phyloP scores from a whole-genome alignment of 2,113 vertebrate species.

The Paramormyrops kingsleyae region DNA sequence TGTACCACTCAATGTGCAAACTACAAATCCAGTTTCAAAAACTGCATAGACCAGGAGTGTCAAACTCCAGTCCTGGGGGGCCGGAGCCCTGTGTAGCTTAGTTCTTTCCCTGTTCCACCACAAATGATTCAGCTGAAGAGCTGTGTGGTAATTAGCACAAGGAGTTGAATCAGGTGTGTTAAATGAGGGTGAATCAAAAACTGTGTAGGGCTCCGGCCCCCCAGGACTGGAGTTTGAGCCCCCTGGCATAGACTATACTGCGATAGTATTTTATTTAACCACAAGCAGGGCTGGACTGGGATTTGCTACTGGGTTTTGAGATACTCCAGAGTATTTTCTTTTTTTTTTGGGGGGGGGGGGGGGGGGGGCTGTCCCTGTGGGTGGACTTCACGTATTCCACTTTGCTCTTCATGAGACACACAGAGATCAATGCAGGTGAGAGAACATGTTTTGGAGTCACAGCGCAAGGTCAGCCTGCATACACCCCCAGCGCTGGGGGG shows the following conservation, averaged over 20 bases:
- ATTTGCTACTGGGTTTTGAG: not conserved
- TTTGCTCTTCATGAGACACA: not conserved
- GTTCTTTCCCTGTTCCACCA: too few relatives aligned
- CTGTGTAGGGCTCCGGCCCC: too few relatives aligned
- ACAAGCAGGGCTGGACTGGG: not conserved
- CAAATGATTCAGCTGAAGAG: too few relatives aligned
- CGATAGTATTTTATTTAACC: not conserved
- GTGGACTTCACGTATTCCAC: not conserved
- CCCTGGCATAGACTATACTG: not conserved
- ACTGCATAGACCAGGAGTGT: not conserved
- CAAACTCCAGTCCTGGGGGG: too few relatives aligned
- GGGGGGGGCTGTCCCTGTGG: too few relatives aligned
- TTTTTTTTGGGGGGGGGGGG: too few relatives aligned
- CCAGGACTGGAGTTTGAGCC: too few relatives aligned
- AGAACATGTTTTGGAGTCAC: not conserved
- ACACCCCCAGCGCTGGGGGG: not conserved
- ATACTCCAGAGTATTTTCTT: not conserved
- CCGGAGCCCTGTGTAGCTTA: too few relatives aligned
- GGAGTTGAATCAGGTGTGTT: too few relatives aligned
- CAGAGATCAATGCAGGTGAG: not conserved
- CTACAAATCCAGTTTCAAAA: not conserved
- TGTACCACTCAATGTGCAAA: not conserved
- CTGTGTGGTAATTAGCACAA: too few relatives aligned
- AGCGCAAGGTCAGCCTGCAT: not conserved
- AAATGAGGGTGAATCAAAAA: too few relatives aligned